These are phyloP conservation scores for Hedychridium roseum DNA, from an alignment of 2,888 invertebrate genomes.

Conservation along the genomic window DNA sequence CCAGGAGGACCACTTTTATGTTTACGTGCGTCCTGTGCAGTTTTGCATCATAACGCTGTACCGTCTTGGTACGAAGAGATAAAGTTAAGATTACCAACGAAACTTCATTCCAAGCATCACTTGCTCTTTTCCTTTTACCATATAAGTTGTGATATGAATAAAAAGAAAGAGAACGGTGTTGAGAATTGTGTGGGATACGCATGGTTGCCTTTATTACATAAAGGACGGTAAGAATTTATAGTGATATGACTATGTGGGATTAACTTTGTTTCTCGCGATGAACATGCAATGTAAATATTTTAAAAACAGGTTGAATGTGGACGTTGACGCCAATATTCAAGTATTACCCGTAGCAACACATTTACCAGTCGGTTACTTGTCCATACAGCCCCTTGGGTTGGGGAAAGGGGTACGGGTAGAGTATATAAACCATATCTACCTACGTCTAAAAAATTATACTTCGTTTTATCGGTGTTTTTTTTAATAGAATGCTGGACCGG, in stretches of 20 bases:
- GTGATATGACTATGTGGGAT: constrained; percentile 3
- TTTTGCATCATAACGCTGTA: constrained; percentile 87
- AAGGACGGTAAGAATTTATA: constrained; percentile 68
- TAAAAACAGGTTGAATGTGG: constrained; percentile 78
- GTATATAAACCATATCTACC: too few species aligned
- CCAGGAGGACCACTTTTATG: constrained; percentile 74
- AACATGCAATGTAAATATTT: constrained; percentile 23
- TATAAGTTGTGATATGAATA: constrained; percentile 89
- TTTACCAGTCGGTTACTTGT: constrained; percentile 88
- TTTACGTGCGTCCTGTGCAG: constrained; percentile 77
- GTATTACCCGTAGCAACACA: constrained; percentile 86
- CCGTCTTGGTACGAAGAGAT: constrained; percentile 95
- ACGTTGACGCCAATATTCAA: constrained; percentile 70
- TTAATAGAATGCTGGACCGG: constrained; percentile 83
- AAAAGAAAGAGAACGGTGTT: constrained; percentile 78
- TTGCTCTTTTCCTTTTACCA: constrained; percentile 95
- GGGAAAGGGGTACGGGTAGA: constrained; percentile 82
- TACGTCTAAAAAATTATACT: too few species aligned
- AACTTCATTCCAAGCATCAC: constrained; percentile 86
- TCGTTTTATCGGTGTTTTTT: too few species aligned
- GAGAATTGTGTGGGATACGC: constrained; percentile 92
- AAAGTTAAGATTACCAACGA: constrained; percentile 88
- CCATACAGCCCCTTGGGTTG: constrained; percentile 87
- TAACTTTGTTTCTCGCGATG: not conserved
- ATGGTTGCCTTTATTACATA: constrained; percentile 88